Evolutionary conservation across 2,888 invertebrate genomes (phyloP), one percentile per base, ranked within the genome.

Genomic region (Sarcophaga variegata): DNA sequence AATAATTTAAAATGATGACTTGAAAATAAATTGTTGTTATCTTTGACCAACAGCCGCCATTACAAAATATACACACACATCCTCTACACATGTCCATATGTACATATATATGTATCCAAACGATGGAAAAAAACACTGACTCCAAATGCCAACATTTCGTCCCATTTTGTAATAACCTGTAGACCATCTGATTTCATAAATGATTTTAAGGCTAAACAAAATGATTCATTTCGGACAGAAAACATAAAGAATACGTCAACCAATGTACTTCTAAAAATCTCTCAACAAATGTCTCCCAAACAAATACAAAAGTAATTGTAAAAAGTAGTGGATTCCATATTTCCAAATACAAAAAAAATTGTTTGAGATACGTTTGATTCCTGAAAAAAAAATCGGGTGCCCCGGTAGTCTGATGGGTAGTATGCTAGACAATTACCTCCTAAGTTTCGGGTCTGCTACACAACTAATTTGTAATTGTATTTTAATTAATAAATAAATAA

Each of bases 1-100:
- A 91, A 91, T 92, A 92, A 92, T 92, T 86, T 92, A 92, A 92
- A 92, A 91, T 92, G 91, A 92, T 91, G 92, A 92, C 92, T 92
- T 91, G 91, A 90, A 92, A 91, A 92, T 92, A 92, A 91, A 92
- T 92, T 91, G 90, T 89, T 89, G 92, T 92, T 92, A 92, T 92
- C 92, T 92, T 90, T 92, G 92, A 92, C 92, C 92, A 92, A 90
- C 92, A 92, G 92, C 83, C 85, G 83, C 64, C 75, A 71, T 62
- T 47, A 8, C 20, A 5, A 64, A 49, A 37, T 67, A 67, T 10
- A 45, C 11, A 45, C 25, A 66, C 27, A 54, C 54, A 14, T 54
- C 17, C 2, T 17, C 12, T 54, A 14, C 54, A 54, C 17, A 54
- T 54, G 54, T 54, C 12, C 54, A 54, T 54, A 54, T 54, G 54